Conservation (phyloP, 2,797 vertebrate species). For the Gobionotothen gibberifrons region DNA sequence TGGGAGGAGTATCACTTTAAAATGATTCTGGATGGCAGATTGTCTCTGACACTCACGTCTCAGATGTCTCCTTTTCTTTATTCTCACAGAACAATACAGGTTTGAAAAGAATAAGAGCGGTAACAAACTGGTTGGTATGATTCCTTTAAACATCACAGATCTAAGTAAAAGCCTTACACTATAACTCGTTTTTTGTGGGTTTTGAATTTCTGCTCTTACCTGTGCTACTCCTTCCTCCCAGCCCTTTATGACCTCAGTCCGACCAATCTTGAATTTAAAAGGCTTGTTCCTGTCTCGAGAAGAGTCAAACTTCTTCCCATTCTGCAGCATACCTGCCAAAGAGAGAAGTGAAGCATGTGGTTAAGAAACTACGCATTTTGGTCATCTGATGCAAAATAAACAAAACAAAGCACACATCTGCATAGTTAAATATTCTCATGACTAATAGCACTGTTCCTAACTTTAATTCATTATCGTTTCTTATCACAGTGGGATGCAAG, state of each 20-base stretch:
- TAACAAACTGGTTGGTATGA: not conserved
- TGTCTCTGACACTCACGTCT: not conserved
- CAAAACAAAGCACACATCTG: not conserved
- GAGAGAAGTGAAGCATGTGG: not conserved
- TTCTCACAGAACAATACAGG: not conserved
- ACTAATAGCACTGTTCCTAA: not conserved
- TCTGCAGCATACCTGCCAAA: conserved; percentile 95
- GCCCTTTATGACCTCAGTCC: conserved; percentile 97
- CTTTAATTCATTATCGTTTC: not conserved
- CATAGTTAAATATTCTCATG: not conserved
- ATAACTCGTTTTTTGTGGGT: not conserved
- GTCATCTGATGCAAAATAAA: not conserved
- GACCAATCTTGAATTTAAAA: conserved; percentile 97
- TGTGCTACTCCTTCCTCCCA: conserved; percentile 98
- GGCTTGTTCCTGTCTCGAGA: conserved; percentile 99
- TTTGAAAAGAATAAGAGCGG: not conserved
- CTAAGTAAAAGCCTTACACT: not conserved
- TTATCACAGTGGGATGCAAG: conserved; percentile 4
- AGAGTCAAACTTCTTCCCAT: conserved; percentile 99
- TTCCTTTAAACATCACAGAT: not conserved
- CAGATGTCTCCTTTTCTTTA: not conserved
- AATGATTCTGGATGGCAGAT: not conserved
- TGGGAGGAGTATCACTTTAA: not conserved
- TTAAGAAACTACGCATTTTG: not conserved
- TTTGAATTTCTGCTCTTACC: conserved; percentile 76